These are phyloP conservation scores for Empis stercorea DNA, from an alignment of 2,888 invertebrate genomes.

Conservation along the genomic window DNA sequence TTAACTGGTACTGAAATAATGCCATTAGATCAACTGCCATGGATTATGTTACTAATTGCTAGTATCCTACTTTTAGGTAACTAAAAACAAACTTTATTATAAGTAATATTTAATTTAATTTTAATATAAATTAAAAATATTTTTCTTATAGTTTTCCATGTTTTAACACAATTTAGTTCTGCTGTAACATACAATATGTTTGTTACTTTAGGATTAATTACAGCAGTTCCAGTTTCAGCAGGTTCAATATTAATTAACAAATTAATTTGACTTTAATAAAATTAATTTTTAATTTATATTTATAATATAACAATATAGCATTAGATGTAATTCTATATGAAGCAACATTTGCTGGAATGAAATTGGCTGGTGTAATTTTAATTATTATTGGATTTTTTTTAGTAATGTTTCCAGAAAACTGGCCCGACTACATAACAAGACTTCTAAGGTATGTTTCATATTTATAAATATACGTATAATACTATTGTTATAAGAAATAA, in stretches of 20 bases:
- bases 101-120: neutral
- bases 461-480: conserved; percentile 10
- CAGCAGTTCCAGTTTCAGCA: conserved; percentile 88
- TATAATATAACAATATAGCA: conserved; percentile 39
- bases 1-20: conserved; percentile 77
- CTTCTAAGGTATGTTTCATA: conserved; percentile 66
- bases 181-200: conserved; percentile 89
- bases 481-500: neutral
- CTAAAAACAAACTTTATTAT: too few species aligned
- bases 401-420: conserved; percentile 91
- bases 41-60: conserved; percentile 71
- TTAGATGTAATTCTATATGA: conserved; percentile 76
- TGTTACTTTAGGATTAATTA: conserved; percentile 85
- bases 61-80: conserved; percentile 68
- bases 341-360: conserved; percentile 85
- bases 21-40: conserved; percentile 72
- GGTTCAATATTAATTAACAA: conserved; percentile 53
- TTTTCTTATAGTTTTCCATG: conserved; percentile 65
- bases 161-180: conserved; percentile 87
- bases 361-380: conserved; percentile 83
- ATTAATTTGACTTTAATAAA: neutral
- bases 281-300: neutral
- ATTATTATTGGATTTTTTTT: conserved; percentile 84
- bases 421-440: conserved; percentile 89
- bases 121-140: neutral